Base-by-base conservation (phyloP, 2,888 invertebrate genomes). In the Drosophila atroscutellata region DNA sequence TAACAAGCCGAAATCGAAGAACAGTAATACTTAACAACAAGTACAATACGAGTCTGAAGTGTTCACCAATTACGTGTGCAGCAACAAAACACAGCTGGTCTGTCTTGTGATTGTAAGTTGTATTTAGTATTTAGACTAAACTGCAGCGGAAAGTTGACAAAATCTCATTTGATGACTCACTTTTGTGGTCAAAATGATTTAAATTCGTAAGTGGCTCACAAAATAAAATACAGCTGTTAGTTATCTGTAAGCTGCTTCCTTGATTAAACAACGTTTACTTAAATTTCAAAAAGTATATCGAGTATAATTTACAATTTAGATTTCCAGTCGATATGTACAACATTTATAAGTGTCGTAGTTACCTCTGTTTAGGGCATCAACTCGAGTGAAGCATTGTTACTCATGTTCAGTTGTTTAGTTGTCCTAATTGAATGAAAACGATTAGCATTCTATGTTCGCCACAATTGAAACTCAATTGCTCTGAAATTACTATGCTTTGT, bases 381-480 rank as follows among this genome's bases (percentile, higher is more conserved):
- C 0, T 24, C 8, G 50, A 28, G 26, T 26, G 20, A 20, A 30
- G n/a, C 32, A 15, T 32, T 30, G 45, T 18, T 60, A 18, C 26
- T 45, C 45, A 28, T 36, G 26, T 18, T 26, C 4, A 26, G 11
- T 26, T 62, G 24, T 20, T 24, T 13, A 34, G 72, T 59, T 62
- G 55, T 50, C 24, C 20, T 55, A 32, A 28, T 59, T 70, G 55
- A 61, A 58, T 65, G 49, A 28, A 65, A 58, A 37, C 65, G 66
- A 79, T 75, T 77, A 71, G 61, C 58, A 39, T 75, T 65, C 62
- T n/a, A 58, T 61, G 51, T 30, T 34, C 13, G 61, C 26, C 58
- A 52, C 65, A 77, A 77, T 78, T 71, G 79, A 75, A 71, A 70
- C 47, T 47, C 50, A 74, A 75, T 70, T 71, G 65, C 34, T 42